phyloP scores from a whole-genome alignment of 2,113 vertebrate species.

The Apteryx owenii region DNA sequence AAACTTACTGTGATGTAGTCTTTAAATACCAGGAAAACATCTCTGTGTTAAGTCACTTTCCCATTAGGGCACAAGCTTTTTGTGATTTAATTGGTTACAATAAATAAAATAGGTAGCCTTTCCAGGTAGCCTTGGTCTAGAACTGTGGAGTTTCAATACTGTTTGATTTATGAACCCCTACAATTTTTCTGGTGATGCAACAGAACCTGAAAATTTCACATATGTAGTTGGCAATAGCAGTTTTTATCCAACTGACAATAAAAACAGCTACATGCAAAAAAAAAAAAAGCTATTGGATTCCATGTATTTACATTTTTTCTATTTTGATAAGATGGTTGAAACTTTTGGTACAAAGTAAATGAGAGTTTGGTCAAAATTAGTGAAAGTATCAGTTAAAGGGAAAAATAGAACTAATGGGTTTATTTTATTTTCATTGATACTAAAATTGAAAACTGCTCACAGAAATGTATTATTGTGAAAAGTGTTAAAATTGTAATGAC shows the following conservation, averaged over 20 bases:
- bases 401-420: neutral
- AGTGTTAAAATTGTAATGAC: neutral
- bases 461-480: neutral
- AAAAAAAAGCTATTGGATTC: neutral
- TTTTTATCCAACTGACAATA: neutral
- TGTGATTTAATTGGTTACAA: neutral
- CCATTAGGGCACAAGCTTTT: neutral
- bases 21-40: neutral
- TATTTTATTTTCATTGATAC: neutral
- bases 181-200: neutral
- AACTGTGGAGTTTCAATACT: neutral
- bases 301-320: neutral
- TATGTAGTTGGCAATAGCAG: neutral
- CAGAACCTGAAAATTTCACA: neutral
- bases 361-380: neutral
- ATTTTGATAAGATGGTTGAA: neutral
- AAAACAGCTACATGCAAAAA: neutral
- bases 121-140: neutral
- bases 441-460: neutral
- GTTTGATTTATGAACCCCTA: neutral
- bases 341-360: neutral
- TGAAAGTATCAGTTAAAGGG: neutral
- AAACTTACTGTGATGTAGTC: neutral
- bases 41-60: neutral
- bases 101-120: neutral